A percentile compares a stretch with the other conserved stretches of the same genome.
Conservation (phyloP, 53 echinoderm and acorn worm genomes). For the Mesocentrotus franciscanus region DNA sequence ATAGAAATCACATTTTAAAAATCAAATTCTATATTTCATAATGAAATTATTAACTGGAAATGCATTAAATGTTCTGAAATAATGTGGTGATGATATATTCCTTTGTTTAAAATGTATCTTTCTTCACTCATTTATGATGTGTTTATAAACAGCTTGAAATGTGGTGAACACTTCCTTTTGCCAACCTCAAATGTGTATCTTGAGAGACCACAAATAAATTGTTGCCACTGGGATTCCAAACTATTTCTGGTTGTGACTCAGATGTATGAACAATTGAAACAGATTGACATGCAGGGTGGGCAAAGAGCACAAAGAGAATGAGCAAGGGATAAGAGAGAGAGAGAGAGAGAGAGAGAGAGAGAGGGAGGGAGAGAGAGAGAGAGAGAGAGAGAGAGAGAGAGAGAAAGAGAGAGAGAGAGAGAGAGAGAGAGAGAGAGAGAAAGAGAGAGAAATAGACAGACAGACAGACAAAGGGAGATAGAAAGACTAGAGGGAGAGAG, state of each 20-base stretch:
- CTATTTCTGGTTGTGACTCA: constrained; percentile 51
- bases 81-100: not conserved
- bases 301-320: not conserved
- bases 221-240: constrained; percentile 17
- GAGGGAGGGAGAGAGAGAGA: not conserved
- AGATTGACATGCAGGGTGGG: not conserved
- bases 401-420: not conserved
- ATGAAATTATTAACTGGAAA: not conserved
- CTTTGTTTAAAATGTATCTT: not conserved
- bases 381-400: not conserved
- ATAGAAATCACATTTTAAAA: too few species aligned
- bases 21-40: not conserved
- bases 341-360: not conserved
- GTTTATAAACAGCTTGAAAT: constrained; percentile 17
- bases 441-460: not conserved
- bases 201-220: constrained; percentile 25
- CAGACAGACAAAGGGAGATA: not conserved
- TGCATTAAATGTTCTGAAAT: not conserved
- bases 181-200: constrained; percentile 38
- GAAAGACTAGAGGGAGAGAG: not conserved
- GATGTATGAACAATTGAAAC: not conserved
- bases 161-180: constrained; percentile 25
- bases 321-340: too few species aligned
- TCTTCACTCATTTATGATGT: not conserved
- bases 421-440: not conserved